Evolutionary conservation across 2,888 invertebrate species (phyloP).

Genomic region (Sicus ferrugineus): DNA sequence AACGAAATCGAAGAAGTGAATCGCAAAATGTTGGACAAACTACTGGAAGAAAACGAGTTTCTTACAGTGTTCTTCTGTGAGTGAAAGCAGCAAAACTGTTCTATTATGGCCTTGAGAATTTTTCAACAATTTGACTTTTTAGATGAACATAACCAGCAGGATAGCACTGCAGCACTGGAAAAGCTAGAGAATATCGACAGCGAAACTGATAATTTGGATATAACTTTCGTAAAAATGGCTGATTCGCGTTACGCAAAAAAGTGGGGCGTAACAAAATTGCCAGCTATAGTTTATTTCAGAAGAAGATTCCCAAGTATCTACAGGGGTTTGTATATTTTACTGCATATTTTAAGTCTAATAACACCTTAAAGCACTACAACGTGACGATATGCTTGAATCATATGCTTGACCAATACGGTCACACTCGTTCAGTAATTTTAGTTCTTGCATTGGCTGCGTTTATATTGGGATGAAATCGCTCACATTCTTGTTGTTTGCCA

Average conservation of each 20-base stretch:
- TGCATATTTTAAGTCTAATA: neutral
- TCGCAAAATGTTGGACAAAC: slow-evolving; percentile 93
- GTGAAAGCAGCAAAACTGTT: slow-evolving; percentile 57
- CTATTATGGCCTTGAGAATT: too few species aligned
- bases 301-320: slow-evolving; percentile 92
- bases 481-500: too few species aligned
- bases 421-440: too few species aligned
- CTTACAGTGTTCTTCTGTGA: slow-evolving; percentile 95
- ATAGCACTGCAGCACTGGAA: slow-evolving; percentile 83
- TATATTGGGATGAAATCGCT: too few species aligned
- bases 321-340: slow-evolving; percentile 70
- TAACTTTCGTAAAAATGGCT: slow-evolving; percentile 93
- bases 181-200: slow-evolving; percentile 93
- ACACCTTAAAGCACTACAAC: too few species aligned
- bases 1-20: slow-evolving; percentile 98
- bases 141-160: slow-evolving; percentile 83
- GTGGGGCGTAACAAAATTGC: slow-evolving; percentile 91
- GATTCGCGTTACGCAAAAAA: slow-evolving; percentile 90
- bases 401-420: too few species aligned
- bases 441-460: too few species aligned
- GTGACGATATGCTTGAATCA: too few species aligned
- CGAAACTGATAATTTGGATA: slow-evolving; percentile 92
- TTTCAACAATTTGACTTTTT: too few species aligned
- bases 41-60: slow-evolving; percentile 93
- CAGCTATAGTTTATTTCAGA: slow-evolving; percentile 90